Conservation (phyloP, 64 coral and sea anemone genomes). For the Hydrozoanthus tunicans region DNA sequence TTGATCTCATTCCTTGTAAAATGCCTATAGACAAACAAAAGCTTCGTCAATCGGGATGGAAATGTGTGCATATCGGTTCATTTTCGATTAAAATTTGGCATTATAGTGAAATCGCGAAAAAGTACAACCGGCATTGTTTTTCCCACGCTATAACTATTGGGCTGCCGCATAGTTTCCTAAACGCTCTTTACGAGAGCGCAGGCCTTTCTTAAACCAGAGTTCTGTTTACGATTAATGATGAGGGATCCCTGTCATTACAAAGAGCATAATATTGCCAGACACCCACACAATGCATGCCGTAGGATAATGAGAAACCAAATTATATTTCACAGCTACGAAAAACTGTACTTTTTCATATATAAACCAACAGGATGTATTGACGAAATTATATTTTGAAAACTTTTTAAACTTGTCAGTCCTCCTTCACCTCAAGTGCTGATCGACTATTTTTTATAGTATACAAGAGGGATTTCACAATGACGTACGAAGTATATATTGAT, state of each 20-base stretch:
- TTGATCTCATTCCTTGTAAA: too few species aligned
- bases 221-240: too few species aligned
- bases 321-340: background rate
- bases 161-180: background rate
- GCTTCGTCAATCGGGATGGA: too few species aligned
- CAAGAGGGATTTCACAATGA: background rate
- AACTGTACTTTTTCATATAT: background rate
- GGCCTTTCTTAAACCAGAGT: background rate
- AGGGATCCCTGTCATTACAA: too few species aligned
- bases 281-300: too few species aligned
- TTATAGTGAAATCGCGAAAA: too few species aligned
- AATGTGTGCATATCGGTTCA: background rate
- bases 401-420: background rate
- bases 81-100: background rate
- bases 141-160: too few species aligned
- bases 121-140: background rate
- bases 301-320: background rate
- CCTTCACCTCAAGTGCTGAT: background rate
- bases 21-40: too few species aligned
- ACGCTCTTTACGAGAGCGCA: background rate
- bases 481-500: conserved; percentile 9
- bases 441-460: background rate
- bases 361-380: background rate
- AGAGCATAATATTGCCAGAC: too few species aligned
- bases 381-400: background rate